Percentiles rank a stretch among this genome's conserved stretches.
Conservation (phyloP, 37 sponge, comb jelly and placozoan genomes). For the Cladorhizidae sp. region DNA sequence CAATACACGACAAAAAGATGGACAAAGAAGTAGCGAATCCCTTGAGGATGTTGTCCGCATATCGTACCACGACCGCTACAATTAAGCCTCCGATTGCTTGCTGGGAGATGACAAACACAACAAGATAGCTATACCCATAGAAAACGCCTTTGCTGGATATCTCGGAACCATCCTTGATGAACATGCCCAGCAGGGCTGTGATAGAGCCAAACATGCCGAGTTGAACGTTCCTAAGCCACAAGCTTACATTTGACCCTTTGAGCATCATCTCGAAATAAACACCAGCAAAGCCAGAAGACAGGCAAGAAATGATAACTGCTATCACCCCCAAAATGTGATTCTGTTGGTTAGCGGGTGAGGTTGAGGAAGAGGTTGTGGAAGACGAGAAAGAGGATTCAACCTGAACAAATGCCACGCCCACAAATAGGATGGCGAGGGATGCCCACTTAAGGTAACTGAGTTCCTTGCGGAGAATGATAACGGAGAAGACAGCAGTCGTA, state of each 20-base stretch:
- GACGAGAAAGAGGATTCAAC: conserved; percentile 34
- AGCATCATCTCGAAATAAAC: conserved; percentile 96
- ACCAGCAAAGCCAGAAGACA: conserved; percentile 95
- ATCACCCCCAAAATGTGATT: conserved; percentile 72
- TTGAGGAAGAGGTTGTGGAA: not conserved
- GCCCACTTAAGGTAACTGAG: conserved; percentile 80
- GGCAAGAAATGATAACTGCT: conserved; percentile 85
- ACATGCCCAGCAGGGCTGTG: conserved; percentile 79
- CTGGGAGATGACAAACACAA: conserved; percentile 75
- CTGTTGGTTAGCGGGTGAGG: conserved; percentile 17
- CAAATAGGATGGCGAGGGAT: conserved; percentile 84
- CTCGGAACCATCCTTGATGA: conserved; percentile 64
- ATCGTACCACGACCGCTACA: conserved; percentile 91
- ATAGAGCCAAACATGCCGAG: conserved; percentile 82
- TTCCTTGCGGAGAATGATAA: conserved; percentile 78
- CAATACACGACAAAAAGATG: conserved; percentile 87
- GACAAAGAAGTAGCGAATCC: conserved; percentile 97
- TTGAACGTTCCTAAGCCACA: conserved; percentile 97
- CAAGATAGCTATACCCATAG: conserved; percentile 77
- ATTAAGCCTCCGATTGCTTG: conserved; percentile 97
- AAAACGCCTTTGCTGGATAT: conserved; percentile 83
- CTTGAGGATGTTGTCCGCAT: conserved; percentile 97
- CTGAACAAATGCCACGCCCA: conserved; percentile 90
- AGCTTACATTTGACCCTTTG: conserved; percentile 82
- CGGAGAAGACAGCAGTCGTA: conserved; percentile 97